Evolutionary conservation across 2,888 invertebrate genomes (phyloP).

Genomic region (Euplagia quadripunctaria): DNA sequence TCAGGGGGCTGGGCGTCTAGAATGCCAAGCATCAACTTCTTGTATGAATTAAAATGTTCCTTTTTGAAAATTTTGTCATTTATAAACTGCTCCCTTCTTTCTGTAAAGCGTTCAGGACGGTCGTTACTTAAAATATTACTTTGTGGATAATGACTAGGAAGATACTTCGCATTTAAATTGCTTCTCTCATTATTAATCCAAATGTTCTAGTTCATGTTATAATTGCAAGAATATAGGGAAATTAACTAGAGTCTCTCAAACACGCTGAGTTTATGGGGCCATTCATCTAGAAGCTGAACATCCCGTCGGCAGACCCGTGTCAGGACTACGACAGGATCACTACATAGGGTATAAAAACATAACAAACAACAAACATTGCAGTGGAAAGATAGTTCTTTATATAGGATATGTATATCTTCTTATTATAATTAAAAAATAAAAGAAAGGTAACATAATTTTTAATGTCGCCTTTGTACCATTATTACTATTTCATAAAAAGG

Average conservation of each 20-base stretch:
- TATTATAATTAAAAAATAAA: too few species aligned
- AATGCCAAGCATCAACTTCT: conserved; percentile 12
- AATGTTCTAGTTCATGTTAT: too few species aligned
- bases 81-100: conserved; percentile 17
- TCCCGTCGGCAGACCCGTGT: too few species aligned
- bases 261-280: not conserved
- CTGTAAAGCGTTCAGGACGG: not conserved
- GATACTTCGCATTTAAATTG: not conserved
- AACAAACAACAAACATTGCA: not conserved
- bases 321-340: too few species aligned
- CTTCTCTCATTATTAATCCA: not conserved
- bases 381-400: too few species aligned
- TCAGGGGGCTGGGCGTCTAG: not conserved
- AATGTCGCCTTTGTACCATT: too few species aligned
- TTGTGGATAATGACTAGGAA: not conserved
- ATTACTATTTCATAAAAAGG: too few species aligned
- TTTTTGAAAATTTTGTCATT: conserved; percentile 20
- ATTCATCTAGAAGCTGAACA: too few species aligned
- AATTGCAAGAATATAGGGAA: not conserved
- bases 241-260: not conserved
- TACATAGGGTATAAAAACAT: not conserved
- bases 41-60: conserved; percentile 40
- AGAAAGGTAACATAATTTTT: too few species aligned
- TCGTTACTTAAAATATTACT: not conserved
- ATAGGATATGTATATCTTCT: too few species aligned